A percentile compares a stretch with the other conserved stretches of the same genome.
Conservation (phyloP, 2,797 vertebrate species). For the Furcifer pardalis region DNA sequence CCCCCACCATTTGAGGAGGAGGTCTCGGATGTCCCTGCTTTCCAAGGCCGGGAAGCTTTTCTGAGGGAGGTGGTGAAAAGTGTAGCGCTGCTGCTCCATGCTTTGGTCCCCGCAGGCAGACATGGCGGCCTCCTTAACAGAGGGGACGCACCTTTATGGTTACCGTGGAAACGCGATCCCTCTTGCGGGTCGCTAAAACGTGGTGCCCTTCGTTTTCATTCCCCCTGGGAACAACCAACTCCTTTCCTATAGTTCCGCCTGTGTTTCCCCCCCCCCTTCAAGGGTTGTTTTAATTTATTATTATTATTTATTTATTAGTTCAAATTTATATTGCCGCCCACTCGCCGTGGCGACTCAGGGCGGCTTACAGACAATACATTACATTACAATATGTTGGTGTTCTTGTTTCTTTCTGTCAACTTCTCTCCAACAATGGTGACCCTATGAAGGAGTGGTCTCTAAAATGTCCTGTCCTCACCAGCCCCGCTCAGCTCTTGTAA, state of each 20-base stretch:
- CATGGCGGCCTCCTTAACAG: conserved; percentile 18
- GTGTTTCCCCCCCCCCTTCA: rapidly evolving
- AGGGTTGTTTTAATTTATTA: too few relatives aligned
- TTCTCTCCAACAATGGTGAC: too few relatives aligned
- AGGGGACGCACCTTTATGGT: conserved; percentile 7
- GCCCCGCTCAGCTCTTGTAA: too few relatives aligned
- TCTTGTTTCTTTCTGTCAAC: too few relatives aligned
- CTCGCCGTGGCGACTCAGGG: too few relatives aligned
- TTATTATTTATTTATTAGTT: too few relatives aligned
- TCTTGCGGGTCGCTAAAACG: rapidly evolving
- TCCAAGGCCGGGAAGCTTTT: conserved; percentile 68
- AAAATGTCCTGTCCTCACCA: too few relatives aligned
- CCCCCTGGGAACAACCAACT: not conserved
- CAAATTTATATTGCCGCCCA: too few relatives aligned
- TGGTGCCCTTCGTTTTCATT: rapidly evolving
- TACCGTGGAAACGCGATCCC: conserved; percentile 57
- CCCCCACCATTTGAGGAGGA: conserved; percentile 78
- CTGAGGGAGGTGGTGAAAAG: conserved; percentile 71
- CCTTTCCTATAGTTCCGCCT: not conserved
- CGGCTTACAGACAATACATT: too few relatives aligned
- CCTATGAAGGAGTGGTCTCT: too few relatives aligned
- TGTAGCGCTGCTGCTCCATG: not conserved
- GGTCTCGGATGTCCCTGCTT: conserved; percentile 46
- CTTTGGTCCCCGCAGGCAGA: conserved; percentile 27
- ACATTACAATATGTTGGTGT: too few relatives aligned